These are phyloP conservation scores for Nephrotoma appendiculata DNA, from an alignment of 2,888 invertebrate genomes.

Conservation along the genomic window DNA sequence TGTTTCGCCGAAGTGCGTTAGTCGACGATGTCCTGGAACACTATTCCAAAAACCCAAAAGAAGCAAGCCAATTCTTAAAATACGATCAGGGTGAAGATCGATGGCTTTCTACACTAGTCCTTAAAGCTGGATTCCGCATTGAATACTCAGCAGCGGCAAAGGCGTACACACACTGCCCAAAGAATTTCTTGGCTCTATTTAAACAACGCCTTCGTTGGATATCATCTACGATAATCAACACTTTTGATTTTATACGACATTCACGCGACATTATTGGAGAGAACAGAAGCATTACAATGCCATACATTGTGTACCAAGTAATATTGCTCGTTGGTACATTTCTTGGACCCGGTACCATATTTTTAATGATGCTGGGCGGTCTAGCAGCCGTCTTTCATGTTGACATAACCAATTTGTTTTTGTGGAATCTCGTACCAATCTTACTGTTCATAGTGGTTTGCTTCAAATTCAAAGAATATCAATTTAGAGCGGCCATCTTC, in stretches of 20 bases:
- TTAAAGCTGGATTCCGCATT: constrained; percentile 82
- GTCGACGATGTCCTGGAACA: constrained; percentile 85
- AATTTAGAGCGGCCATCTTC: constrained; percentile 57
- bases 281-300: constrained; percentile 78
- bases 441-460: constrained; percentile 48
- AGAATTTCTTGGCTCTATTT: constrained; percentile 82
- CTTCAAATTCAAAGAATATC: constrained; percentile 44
- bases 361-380: constrained; percentile 64
- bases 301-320: constrained; percentile 61
- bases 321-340: constrained; percentile 57
- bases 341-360: constrained; percentile 58
- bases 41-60: constrained; percentile 63
- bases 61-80: constrained; percentile 76
- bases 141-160: constrained; percentile 94
- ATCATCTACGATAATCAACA: constrained; percentile 91
- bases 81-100: constrained; percentile 94
- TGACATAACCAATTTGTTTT: constrained; percentile 50
- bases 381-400: constrained; percentile 58
- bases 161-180: constrained; percentile 88
- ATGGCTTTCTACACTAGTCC: constrained; percentile 83
- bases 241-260: constrained; percentile 70
- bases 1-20: constrained; percentile 74
- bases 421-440: constrained; percentile 54
- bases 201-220: constrained; percentile 92
- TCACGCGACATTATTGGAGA: constrained; percentile 62